Percentiles rank a stretch among this genome's conserved stretches.
Conservation (phyloP, 2,113 vertebrate species). For the Pseudorasbora parva region DNA sequence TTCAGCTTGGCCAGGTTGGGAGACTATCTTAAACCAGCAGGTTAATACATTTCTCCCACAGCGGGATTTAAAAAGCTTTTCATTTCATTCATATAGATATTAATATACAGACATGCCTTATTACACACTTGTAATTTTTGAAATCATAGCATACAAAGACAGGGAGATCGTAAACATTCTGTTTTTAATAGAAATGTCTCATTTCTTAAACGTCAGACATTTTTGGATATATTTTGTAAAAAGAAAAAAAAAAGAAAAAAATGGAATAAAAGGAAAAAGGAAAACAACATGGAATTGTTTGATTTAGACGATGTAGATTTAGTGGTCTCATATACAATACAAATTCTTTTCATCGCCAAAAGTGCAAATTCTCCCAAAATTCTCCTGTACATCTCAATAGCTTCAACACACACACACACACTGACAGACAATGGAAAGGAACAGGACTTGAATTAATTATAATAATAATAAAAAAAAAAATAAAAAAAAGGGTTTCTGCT, state of each 20-base stretch:
- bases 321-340: constrained; percentile 82
- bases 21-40: too few relatives aligned
- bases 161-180: constrained; percentile 73
- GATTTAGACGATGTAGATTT: constrained; percentile 80
- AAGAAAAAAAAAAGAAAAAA: constrained; percentile 66
- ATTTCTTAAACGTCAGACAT: constrained; percentile 83
- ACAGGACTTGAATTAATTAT: constrained; percentile 58
- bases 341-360: constrained; percentile 77
- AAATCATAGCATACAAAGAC: constrained; percentile 33
- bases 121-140: neutral
- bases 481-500: constrained; percentile 59
- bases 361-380: constrained; percentile 79
- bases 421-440: constrained; percentile 61
- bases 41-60: neutral
- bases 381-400: constrained; percentile 65
- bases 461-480: too few relatives aligned
- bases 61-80: neutral
- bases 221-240: constrained; percentile 77
- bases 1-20: neutral
- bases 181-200: constrained; percentile 83
- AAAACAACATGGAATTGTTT: constrained; percentile 79
- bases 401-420: constrained; percentile 71
- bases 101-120: neutral
- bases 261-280: constrained; percentile 64
- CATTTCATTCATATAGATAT: neutral